These are phyloP conservation scores for Heliconius himera DNA, from an alignment of 1,140 invertebrate genomes.

Conservation along the genomic window DNA sequence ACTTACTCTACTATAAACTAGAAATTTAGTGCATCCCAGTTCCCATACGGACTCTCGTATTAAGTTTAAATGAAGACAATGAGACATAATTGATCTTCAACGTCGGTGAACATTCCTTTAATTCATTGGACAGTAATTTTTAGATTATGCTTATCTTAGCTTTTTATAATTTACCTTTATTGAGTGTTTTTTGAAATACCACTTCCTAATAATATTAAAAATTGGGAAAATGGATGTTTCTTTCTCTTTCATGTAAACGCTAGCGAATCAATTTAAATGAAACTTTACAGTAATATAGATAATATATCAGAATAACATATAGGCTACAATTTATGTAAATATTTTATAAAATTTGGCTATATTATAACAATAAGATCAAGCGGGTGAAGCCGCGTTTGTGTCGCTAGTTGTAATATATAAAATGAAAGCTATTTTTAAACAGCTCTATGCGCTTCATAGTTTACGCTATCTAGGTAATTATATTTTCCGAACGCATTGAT, in stretches of 20 bases:
- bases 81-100: slow-evolving; percentile 43
- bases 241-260: no score
- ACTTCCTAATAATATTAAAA: no score
- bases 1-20: not conserved
- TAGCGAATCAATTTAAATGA: no score
- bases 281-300: no score
- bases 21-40: slow-evolving; percentile 30
- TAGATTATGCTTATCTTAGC: slow-evolving; percentile 4
- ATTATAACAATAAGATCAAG: no score
- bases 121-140: slow-evolving; percentile 27
- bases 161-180: not conserved
- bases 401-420: not conserved
- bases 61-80: slow-evolving; percentile 44
- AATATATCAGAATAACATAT: no score
- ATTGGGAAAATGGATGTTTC: no score
- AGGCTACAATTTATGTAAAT: no score
- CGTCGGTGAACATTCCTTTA: slow-evolving; percentile 33
- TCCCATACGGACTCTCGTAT: slow-evolving; percentile 30
- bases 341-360: no score
- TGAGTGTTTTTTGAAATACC: not conserved
- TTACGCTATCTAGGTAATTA: not conserved
- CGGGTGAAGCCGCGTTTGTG: no score
- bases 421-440: not conserved
- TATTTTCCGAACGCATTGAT: not conserved
- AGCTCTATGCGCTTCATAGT: not conserved